Evolutionary conservation across 2,888 invertebrate genomes (phyloP), one percentile per base, ranked within the genome.

Genomic region (Athalia circularis): DNA sequence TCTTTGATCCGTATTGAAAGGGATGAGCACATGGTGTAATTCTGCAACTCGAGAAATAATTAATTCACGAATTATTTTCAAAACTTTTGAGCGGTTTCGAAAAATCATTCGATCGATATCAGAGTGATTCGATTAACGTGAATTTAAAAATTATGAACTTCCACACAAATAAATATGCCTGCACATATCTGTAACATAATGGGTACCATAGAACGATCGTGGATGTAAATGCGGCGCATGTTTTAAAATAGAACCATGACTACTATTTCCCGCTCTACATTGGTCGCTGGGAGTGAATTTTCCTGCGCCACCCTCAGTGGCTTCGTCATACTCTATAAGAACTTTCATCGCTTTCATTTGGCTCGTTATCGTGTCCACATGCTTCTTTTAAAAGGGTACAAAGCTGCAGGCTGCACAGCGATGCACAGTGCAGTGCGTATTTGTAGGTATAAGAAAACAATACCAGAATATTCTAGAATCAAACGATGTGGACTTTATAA

Each of bases 291-390:
- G 64, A 43, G 9, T 64, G 43, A 29, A n/a, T 64, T 3, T 64
- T 29, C 29, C 29, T 29, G 29, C 29, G 64, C 45, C 45, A 64
- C 45, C 9, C 43, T 64, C 3, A 4, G 5, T n/a, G 29, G 29
- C 45, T 47, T 64, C 45, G 9, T 64, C 64, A 13, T 6, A 64
- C n/a, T 29, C 29, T 29, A 29, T 29, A 29, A 29, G 45, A 62
- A 64, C 64, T 64, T 64, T 64, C 45, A 64, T 64, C 64, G 64
- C 3, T 15, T 64, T 64, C 43, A 64, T 64, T 64, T 47, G 64
- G 45, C 47, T 45, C 64, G 43, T 64, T 47, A 64, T 64, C 45
- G 45, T 43, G 29, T 62, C 15, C 43, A 62, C 62, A 62, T 62
- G 62, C 43, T 62, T 11, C 9, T 62, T 8, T 43, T 15, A 11